Conservation (phyloP, 30 jellyfish, hydroid and myxozoan species). For the Hydractinia echinata region DNA sequence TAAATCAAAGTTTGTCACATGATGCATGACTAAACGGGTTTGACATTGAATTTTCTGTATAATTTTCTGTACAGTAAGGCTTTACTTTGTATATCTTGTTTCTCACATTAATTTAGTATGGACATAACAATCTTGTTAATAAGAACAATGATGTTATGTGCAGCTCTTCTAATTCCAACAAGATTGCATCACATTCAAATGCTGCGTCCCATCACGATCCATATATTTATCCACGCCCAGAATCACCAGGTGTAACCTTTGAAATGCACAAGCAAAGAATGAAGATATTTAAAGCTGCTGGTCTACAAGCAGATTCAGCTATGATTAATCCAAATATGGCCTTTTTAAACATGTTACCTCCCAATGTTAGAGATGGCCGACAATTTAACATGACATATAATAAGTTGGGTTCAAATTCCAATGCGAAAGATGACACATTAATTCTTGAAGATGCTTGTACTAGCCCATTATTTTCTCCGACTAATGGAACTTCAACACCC, state of each 20-base stretch:
- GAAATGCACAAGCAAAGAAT: constrained; percentile 78
- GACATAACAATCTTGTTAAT: no score
- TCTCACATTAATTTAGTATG: no score
- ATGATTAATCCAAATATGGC: constrained; percentile 33
- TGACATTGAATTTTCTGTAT: no score
- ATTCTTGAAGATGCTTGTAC: no score
- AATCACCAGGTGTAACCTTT: constrained; percentile 60
- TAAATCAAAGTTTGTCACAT: no score
- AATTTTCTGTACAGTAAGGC: no score
- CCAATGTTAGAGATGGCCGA: constrained; percentile 6
- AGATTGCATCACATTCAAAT: neutral
- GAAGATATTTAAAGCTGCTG: constrained; percentile 89
- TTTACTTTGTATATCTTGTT: no score
- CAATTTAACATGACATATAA: neutral
- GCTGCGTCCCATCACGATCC: constrained; percentile 14
- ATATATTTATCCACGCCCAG: constrained; percentile 24
- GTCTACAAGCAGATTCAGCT: constrained; percentile 77
- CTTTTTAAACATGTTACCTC: constrained; percentile 4
- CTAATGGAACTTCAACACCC: no score
- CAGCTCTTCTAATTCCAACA: neutral
- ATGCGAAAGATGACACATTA: no score
- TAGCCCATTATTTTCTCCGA: no score
- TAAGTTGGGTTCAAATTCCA: neutral
- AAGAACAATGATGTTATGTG: no score
- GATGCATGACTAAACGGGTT: no score